Evolutionary conservation across 2,888 invertebrate species (phyloP).

Genomic region (Trichogramma evanescens): DNA sequence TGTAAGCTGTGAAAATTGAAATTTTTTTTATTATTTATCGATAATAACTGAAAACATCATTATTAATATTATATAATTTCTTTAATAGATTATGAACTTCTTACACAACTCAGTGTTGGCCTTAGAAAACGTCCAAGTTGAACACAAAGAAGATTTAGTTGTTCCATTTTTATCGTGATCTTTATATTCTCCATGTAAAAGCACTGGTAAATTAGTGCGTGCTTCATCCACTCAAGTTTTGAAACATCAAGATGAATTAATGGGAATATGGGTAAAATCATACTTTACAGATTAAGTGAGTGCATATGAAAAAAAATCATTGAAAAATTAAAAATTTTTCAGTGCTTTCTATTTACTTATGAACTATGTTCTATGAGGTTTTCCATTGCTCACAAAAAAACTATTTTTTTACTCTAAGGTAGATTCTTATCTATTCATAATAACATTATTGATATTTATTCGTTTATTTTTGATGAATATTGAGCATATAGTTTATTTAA

Average conservation of each 20-base stretch:
- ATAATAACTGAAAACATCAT: background rate
- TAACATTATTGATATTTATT: too few species aligned
- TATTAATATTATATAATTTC: background rate
- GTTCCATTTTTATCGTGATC: slow-evolving; percentile 66
- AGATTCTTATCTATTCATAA: too few species aligned
- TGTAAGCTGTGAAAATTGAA: slow-evolving; percentile 51
- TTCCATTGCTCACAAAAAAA: too few species aligned
- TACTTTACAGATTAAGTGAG: slow-evolving; percentile 21
- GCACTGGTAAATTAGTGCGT: slow-evolving; percentile 4
- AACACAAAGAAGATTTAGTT: slow-evolving; percentile 83
- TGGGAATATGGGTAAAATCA: slow-evolving; percentile 21
- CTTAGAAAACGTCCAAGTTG: slow-evolving; percentile 72
- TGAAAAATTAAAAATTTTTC: too few species aligned
- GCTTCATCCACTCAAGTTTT: slow-evolving; percentile 18
- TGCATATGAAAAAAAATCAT: background rate
- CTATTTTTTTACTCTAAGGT: too few species aligned
- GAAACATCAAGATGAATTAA: slow-evolving; percentile 19
- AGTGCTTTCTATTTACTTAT: too few species aligned
- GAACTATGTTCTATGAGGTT: too few species aligned
- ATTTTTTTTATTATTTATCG: background rate
- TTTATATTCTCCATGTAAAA: slow-evolving; percentile 12
- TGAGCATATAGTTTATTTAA: too few species aligned
- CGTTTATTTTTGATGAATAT: too few species aligned
- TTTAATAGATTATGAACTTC: slow-evolving; percentile 62
- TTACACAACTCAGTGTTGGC: slow-evolving; percentile 66